These are phyloP conservation scores for Andrena marginata DNA, from an alignment of 2,888 invertebrate species.

Conservation along the genomic window DNA sequence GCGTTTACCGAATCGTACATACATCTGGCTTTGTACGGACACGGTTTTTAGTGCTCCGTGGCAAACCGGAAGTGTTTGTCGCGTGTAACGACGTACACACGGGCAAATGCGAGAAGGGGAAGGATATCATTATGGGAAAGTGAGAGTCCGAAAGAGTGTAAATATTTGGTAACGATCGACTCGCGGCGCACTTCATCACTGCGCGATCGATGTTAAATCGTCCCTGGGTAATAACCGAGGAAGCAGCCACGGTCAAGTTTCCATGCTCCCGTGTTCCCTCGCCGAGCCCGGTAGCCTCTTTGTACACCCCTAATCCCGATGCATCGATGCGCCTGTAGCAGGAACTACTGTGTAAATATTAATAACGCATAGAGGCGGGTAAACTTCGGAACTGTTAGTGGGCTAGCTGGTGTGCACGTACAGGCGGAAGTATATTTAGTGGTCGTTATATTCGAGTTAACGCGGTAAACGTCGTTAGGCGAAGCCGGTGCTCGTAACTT, in stretches of 20 bases:
- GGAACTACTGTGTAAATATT: constrained; percentile 54
- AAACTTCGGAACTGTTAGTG: constrained; percentile 52
- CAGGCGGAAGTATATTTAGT: constrained; percentile 59
- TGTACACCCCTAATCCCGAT: constrained; percentile 1
- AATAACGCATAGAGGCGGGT: constrained; percentile 44
- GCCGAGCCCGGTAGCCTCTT: background rate
- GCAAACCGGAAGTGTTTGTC: background rate
- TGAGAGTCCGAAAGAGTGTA: no score
- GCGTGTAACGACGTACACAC: background rate
- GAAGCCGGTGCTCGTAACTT: constrained; percentile 34
- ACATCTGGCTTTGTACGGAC: background rate
- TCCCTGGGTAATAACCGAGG: background rate
- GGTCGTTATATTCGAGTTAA: constrained; percentile 68
- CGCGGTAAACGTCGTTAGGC: constrained; percentile 64
- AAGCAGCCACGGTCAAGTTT: constrained; percentile 13
- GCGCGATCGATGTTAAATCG: constrained; percentile 39
- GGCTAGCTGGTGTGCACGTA: constrained; percentile 21
- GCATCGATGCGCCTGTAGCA: constrained; percentile 21
- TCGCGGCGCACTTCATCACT: background rate
- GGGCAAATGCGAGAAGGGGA: background rate
- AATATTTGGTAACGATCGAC: constrained; percentile 27
- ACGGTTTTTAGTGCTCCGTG: background rate
- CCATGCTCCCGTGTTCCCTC: background rate
- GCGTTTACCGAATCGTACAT: constrained; percentile 4
- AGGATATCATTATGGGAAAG: background rate